These are phyloP conservation scores for Electrophaes corylata DNA, from an alignment of 2,888 invertebrate species.

Conservation along the genomic window DNA sequence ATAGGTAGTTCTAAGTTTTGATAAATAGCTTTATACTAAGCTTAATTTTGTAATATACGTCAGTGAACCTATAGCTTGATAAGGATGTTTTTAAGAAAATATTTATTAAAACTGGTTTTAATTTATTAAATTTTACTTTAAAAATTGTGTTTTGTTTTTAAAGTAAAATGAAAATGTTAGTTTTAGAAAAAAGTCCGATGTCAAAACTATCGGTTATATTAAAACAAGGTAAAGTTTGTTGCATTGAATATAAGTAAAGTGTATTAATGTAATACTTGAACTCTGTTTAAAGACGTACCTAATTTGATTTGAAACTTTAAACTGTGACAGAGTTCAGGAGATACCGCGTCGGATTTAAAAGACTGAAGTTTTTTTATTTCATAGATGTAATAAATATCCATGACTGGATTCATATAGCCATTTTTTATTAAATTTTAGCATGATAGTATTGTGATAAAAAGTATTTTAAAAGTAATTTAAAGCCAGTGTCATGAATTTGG, in stretches of 20 bases:
- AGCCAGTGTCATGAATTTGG: slow-evolving; percentile 57
- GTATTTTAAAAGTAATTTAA: slow-evolving; percentile 72
- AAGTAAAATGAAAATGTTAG: slow-evolving; percentile 61
- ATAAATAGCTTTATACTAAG: slow-evolving; percentile 53
- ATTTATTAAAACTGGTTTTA: slow-evolving; percentile 68
- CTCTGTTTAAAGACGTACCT: slow-evolving; percentile 28
- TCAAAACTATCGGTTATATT: slow-evolving; percentile 55
- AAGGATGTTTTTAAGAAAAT: slow-evolving; percentile 58
- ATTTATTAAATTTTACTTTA: slow-evolving; percentile 64
- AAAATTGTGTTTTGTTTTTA: slow-evolving; percentile 48
- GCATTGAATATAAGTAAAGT: slow-evolving; percentile 38
- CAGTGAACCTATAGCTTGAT: slow-evolving; percentile 58
- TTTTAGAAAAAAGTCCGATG: slow-evolving; percentile 64
- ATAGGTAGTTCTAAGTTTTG: slow-evolving; percentile 63
- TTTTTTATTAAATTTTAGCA: slow-evolving; percentile 65
- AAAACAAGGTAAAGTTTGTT: slow-evolving; percentile 45
- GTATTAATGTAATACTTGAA: slow-evolving; percentile 41
- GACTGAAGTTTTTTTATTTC: slow-evolving; percentile 74
- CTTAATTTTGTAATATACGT: slow-evolving; percentile 57
- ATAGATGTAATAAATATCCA: slow-evolving; percentile 61
- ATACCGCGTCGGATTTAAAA: slow-evolving; percentile 71
- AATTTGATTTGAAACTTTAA: slow-evolving; percentile 18
- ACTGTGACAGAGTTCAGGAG: slow-evolving; percentile 45
- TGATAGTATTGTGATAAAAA: slow-evolving; percentile 75
- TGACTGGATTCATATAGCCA: slow-evolving; percentile 67